Conservation (phyloP, 2,113 vertebrate genomes). For the Oenanthe oenanthe region DNA sequence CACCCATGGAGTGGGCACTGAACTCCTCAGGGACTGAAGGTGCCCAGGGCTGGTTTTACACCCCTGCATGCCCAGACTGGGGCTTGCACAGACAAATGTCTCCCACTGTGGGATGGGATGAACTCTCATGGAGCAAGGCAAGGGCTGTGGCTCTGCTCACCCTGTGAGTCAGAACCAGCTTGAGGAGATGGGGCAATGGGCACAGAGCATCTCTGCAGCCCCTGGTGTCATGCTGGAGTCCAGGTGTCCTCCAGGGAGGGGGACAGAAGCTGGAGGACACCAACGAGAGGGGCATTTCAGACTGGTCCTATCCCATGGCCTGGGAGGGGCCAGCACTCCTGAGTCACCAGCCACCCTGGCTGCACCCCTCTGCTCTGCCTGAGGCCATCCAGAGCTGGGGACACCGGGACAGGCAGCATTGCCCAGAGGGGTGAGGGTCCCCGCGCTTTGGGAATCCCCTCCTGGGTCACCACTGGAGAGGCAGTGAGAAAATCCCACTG, state of each 20-base stretch:
- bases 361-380: background rate
- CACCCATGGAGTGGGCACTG: accelerated
- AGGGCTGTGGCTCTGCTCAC: background rate
- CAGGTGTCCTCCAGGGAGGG: background rate
- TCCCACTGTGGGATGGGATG: background rate
- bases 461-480: accelerated
- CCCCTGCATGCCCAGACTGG: accelerated
- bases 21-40: background rate
- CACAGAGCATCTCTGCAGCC: background rate
- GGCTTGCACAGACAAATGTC: background rate
- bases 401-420: background rate
- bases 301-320: background rate
- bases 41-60: background rate
- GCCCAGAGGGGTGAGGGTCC: background rate
- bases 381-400: background rate
- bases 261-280: background rate
- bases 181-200: background rate
- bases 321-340: background rate
- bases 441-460: background rate
- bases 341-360: background rate
- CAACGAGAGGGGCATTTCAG: background rate
- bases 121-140: background rate
- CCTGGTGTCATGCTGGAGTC: background rate
- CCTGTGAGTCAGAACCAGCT: background rate
- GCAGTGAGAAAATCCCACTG: background rate